Conservation (phyloP, 2,113 vertebrate species). For the Brachyhypopomus occidentalis region DNA sequence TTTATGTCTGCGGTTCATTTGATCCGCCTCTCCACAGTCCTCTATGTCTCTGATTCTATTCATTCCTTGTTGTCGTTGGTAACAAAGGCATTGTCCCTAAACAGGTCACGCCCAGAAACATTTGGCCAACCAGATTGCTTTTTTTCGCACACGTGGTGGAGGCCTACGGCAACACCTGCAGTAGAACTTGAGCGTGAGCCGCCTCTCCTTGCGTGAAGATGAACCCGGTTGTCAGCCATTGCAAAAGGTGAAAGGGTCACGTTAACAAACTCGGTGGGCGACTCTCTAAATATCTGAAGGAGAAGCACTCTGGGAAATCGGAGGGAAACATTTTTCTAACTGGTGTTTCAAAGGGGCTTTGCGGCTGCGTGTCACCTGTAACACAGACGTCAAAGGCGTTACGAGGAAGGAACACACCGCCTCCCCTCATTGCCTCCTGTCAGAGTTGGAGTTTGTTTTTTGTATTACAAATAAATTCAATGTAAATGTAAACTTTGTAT, state of each 20-base stretch:
- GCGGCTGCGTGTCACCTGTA: neutral
- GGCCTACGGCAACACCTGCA: conserved; percentile 38
- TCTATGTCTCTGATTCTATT: conserved; percentile 31
- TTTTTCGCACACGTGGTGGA: conserved; percentile 58
- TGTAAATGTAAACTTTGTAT: no score
- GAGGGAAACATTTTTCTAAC: conserved; percentile 7
- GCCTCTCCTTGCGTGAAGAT: conserved; percentile 40
- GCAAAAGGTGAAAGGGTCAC: conserved; percentile 54
- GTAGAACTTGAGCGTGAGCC: conserved; percentile 51
- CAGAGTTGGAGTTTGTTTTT: conserved; percentile 51
- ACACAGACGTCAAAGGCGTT: conserved; percentile 24
- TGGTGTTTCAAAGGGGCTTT: conserved; percentile 43
- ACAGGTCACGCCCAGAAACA: conserved; percentile 36
- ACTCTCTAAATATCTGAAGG: conserved; percentile 15
- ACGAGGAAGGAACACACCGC: neutral
- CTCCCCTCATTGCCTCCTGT: no score
- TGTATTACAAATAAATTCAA: conserved; percentile 39
- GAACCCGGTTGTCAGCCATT: conserved; percentile 38
- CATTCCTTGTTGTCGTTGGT: conserved; percentile 36
- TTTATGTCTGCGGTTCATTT: conserved; percentile 31
- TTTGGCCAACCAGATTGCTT: conserved; percentile 38
- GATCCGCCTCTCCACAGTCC: conserved; percentile 26
- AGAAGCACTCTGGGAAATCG: conserved; percentile 50
- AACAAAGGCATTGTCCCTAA: conserved; percentile 37
- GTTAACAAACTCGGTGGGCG: conserved; percentile 44